Percentiles rank a stretch among this genome's conserved stretches.
phyloP scores from a whole-genome alignment of 2,797 vertebrate species.

The Aratinga solstitialis region DNA sequence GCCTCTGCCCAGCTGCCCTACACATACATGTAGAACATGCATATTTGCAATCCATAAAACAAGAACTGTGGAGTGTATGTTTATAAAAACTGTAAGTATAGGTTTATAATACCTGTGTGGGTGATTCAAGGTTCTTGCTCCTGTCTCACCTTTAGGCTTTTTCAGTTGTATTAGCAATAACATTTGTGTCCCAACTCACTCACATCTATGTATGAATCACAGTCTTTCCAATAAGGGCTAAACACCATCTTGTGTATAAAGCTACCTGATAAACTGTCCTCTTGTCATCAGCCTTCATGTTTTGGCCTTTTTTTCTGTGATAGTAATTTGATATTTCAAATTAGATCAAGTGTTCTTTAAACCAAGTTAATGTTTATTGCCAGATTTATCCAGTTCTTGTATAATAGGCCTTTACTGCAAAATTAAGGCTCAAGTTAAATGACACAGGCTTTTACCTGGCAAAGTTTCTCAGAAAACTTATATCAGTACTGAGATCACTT shows the following conservation, averaged over 20 bases:
- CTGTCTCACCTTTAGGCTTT: neutral
- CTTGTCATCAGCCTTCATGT: neutral
- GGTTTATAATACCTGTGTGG: neutral
- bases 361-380: neutral
- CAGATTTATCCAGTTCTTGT: neutral
- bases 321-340: neutral
- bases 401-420: neutral
- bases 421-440: neutral
- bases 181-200: neutral
- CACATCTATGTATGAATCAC: neutral
- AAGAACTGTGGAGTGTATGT: neutral
- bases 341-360: neutral
- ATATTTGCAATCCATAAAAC: neutral
- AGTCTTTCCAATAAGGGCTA: neutral
- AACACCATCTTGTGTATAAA: neutral
- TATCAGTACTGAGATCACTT: neutral
- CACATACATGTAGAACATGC: rapidly evolving
- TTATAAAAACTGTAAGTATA: neutral
- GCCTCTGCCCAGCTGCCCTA: neutral
- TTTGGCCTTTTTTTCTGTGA: neutral
- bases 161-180: neutral
- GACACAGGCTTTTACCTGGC: neutral
- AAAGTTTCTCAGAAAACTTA: slow-evolving; percentile 31
- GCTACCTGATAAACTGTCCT: neutral
- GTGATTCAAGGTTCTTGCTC: neutral